A percentile compares a stretch with the other conserved stretches of the same genome.
Conservation (phyloP, 2,797 vertebrate species). For the Coreius guichenoti region DNA sequence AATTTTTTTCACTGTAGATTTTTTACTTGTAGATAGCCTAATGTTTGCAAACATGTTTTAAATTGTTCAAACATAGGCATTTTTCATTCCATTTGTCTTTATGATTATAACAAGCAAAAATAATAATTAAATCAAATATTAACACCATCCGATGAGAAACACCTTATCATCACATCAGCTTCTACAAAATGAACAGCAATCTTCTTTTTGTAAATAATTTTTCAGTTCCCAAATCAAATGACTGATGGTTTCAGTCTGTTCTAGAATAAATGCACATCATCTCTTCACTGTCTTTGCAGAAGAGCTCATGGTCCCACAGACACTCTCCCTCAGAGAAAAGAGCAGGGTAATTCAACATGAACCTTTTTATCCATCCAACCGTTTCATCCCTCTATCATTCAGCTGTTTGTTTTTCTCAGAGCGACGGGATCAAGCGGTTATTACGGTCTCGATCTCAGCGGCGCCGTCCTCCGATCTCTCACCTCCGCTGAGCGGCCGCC, state of each 20-base stretch:
- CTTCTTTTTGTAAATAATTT: neutral
- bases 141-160: neutral
- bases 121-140: neutral
- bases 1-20: neutral
- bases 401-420: slow-evolving; percentile 10
- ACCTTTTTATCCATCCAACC: neutral
- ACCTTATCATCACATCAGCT: neutral
- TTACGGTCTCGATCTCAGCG: neutral
- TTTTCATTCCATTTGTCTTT: neutral
- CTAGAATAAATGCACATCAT: neutral
- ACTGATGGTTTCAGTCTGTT: neutral
- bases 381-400: neutral
- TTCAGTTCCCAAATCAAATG: neutral
- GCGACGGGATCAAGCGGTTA: slow-evolving; percentile 1
- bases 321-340: neutral
- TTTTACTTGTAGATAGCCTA: neutral
- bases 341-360: neutral
- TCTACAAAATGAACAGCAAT: neutral
- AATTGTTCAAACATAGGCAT: neutral
- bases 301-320: neutral
- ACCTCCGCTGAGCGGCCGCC: slow-evolving; percentile 3
- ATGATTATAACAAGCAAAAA: neutral
- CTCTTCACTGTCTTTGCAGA: neutral
- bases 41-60: neutral
- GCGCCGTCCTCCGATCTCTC: neutral